Base-by-base conservation (phyloP, 2,888 invertebrate species). In the Steinernema hermaphroditum region DNA sequence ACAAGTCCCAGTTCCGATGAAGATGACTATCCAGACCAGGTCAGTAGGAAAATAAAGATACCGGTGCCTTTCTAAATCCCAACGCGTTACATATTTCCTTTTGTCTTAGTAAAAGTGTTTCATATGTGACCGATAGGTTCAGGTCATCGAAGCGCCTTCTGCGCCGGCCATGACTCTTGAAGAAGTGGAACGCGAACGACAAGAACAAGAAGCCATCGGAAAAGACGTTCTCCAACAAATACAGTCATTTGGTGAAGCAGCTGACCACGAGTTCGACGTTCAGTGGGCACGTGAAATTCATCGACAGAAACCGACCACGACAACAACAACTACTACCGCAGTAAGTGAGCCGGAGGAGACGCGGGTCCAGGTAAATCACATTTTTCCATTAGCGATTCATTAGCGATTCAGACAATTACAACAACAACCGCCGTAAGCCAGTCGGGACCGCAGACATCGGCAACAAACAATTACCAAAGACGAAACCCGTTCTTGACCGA, bases 201-300 rank as follows among this genome's bases (percentile, higher is more conserved):
- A 82, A 27, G 68, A 74, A 19, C 82, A 85, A 70, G 68, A 72
- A 69, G 74, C 72, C 4, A 69, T 78, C 4, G 85, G 83, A 34
- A 79, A 81, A 72, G 82, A 85, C 71, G 78, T 83, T 34, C 72
- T 82, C 34, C 77, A 78, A 24, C 82, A 82, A 75, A 84, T 85
- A 46, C 83, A 83, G 72, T 82, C 85, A 22, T 86, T 85, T 44
- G 85, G 85, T n/a, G 85, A 82, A 71, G 80, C 82, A 8, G 85
- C 85, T 9, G 82, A 85, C 72, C 85, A 85, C 72, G 85, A 85
- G 70, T 85, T 85, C 72, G 85, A 85, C 75, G 85, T 85, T 8
- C 81, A 83, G 71, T 85, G 85, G 85, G 84, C 85, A 12, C 69
- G 71, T 22, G 70, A 44, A 34, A 44, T 68, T 14, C 37, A 50